phyloP scores from a whole-genome alignment of 2,113 vertebrate genomes.

The Mus musculus region DNA sequence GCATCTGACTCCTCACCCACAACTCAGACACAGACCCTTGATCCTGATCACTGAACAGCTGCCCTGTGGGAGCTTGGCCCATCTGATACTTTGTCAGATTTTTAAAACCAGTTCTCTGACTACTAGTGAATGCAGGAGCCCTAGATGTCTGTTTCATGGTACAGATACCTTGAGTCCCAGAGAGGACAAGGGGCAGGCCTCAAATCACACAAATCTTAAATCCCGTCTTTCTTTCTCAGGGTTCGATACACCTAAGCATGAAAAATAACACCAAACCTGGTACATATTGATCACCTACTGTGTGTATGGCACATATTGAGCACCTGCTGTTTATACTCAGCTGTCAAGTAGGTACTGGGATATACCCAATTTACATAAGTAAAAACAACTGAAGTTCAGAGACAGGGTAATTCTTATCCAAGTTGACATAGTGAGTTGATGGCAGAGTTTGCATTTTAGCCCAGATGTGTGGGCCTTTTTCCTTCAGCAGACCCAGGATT shows the following conservation, averaged over 20 bases:
- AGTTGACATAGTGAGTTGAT: background rate
- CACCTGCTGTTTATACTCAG: background rate
- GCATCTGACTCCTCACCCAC: background rate
- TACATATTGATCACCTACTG: background rate
- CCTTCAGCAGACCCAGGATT: background rate
- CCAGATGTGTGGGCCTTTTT: background rate
- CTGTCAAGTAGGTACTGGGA: background rate
- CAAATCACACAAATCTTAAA: background rate
- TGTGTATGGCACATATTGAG: background rate
- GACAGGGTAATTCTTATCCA: background rate
- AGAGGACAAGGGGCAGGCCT: background rate
- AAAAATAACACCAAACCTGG: background rate
- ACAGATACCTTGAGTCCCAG: background rate
- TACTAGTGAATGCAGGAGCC: background rate
- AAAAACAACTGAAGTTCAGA: constrained; percentile 3
- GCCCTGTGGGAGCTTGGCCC: background rate
- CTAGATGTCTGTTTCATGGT: background rate
- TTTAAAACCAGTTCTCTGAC: background rate
- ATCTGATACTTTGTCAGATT: background rate
- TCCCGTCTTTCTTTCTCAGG: background rate
- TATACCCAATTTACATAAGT: constrained; percentile 39
- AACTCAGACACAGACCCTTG: background rate
- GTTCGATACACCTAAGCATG: background rate
- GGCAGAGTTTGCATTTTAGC: background rate
- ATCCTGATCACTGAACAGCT: background rate